Evolutionary conservation across 2,113 vertebrate genomes (phyloP).

Genomic region (Herpailurus yagouaroundi): DNA sequence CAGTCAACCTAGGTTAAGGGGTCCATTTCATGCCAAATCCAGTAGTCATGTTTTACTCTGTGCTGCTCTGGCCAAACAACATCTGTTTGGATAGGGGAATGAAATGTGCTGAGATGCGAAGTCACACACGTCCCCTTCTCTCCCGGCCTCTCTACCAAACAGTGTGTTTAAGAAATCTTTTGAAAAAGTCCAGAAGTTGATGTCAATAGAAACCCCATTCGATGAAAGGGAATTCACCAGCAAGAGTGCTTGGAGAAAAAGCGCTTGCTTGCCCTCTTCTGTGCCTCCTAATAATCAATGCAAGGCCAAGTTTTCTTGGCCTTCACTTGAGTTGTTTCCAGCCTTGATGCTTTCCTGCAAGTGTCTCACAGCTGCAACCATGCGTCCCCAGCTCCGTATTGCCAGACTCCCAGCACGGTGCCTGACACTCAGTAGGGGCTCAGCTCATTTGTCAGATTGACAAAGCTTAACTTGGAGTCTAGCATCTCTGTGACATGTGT

Average conservation of each 20-base stretch:
- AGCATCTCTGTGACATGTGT: not conserved
- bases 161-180: not conserved
- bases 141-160: not conserved
- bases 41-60: conserved; percentile 20
- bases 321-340: not conserved
- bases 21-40: conserved; percentile 1
- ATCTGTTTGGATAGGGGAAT: conserved; percentile 36
- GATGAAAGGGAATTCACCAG: conserved; percentile 36
- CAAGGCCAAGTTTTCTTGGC: not conserved
- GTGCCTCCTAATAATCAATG: not conserved
- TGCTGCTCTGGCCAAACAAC: conserved; percentile 1
- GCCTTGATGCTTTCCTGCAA: not conserved
- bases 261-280: not conserved
- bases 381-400: accelerated
- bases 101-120: conserved; percentile 12
- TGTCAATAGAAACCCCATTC: conserved; percentile 42
- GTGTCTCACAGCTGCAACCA: not conserved
- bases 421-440: not conserved
- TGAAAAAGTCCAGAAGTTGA: not conserved
- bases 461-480: not conserved
- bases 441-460: not conserved
- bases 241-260: not conserved
- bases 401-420: not conserved
- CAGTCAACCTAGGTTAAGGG: conserved; percentile 29
- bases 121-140: not conserved